Evolutionary conservation across 2,113 vertebrate genomes (phyloP), one percentile per base, ranked within the genome.

Genomic region (Ceuthmochares aereus): DNA sequence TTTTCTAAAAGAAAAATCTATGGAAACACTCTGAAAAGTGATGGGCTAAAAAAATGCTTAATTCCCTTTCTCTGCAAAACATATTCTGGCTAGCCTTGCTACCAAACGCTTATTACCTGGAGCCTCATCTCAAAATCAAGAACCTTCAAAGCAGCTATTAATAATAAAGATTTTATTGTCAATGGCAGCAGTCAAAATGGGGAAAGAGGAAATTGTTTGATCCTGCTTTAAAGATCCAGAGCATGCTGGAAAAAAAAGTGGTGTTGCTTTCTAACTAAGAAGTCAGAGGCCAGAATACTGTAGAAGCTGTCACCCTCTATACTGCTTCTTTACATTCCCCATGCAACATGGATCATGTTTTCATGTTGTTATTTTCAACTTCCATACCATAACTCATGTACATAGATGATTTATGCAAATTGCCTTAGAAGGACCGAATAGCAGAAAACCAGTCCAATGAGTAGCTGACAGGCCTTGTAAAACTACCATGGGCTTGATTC

Each of bases 31-130:
- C 68, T 56, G 62, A 79, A 91, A 82, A 96, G 42, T 45, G 60
- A 63, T 19, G 76, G 54, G 73, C 85, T 92, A 86, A 86, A 91
- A 90, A 90, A 63, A 12, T 47, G 68, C 64, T 86, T 73, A 95
- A 88, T 21, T 23, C 6, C 40, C 81, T 81, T 84, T 42, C 45
- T 86, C 93, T 80, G 52, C 64, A 93, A 90, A 93, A 80, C 16
- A 51, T 51, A 70, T 67, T 81, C 52, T n/a, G 29, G 42, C 66
- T 70, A 29, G 66, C 37, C 47, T 62, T 63, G 52, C 60, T 45
- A 81, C 49, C 43, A 78, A 54, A 76, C 1, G 1, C 34, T 66
- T 85, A 69, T n/a, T 74, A 73, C 8, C 42, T 62, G 40, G 47
- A 0, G 6, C 60, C 76, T 69, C 59, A n/a, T 73, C 82, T 84